Evolutionary conservation across 1,140 invertebrate species (phyloP), one percentile per base, ranked within the genome.

Genomic region (Apis dorsata): DNA sequence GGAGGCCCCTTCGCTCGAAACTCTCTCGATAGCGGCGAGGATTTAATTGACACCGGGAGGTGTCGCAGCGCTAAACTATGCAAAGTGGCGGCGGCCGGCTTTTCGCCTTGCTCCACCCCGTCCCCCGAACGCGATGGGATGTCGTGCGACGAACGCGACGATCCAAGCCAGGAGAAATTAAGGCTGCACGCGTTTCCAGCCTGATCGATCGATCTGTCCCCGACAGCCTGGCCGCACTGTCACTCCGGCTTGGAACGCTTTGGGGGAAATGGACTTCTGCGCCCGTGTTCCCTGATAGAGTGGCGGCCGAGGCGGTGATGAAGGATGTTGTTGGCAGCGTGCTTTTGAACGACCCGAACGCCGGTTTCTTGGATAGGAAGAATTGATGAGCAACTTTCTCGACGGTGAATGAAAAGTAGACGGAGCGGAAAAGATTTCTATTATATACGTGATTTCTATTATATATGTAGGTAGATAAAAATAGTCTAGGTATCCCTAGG

Each of bases 51-150:
- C 92, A 92, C 91, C 89, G 89, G 89, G 86, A 93, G 92, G 92
- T 93, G 92, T 93, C 91, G 86, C 88, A 90, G 89, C 88, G 90
- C 89, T 88, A 91, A 93, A 92, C 92, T 92, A 93, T 92, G 90
- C 91, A 92, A 91, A 92, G 91, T 91, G 89, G 90, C 87, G 80
- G 55, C 68, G 53, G 83, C 79, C 84, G 87, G 84, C 87, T 86
- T 88, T 34, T 88, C 60, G 62, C 70, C 51, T 62, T 85, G 34
- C 83, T 85, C 60, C 70, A 19, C 12, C 21, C 62, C 34, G 28
- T 34, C 65, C 55, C 65, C 10, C 49, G 78, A 79, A 79, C 78
- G 78, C 68, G 68, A 63, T n/a, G 60, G 77, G 53, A 60, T 63
- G 60, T 82, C 53, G 44, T 82, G 72, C 63, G 75, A 63, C 76